Base-by-base conservation (phyloP, 2,888 invertebrate species). In the Meiosimyza decipiens region DNA sequence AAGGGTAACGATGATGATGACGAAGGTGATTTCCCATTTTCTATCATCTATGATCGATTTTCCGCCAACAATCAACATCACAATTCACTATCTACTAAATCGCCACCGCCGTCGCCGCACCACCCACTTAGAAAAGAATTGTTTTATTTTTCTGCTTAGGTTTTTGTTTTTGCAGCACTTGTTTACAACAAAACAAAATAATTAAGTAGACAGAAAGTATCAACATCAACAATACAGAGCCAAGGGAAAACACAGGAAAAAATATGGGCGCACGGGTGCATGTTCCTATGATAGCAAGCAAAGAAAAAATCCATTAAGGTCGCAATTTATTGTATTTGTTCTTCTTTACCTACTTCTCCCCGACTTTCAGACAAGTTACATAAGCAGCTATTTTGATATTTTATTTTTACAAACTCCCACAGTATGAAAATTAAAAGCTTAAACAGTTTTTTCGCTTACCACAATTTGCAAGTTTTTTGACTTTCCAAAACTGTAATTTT, bases 21-120 rank as follows among this genome's bases (percentile, higher is more conserved):
- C 28, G 22, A 15, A 5, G 28, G 22, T 55, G 18, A 22, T 18
- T 63, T 49, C 62, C 47, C 47, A 63, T 63, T 47, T 40, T 57
- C 18, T 49, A 63, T 63, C 63, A 63, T 40, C 47, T 63, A 49
- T 63, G 49, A 63, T 63, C 63, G 63, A 63, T 63, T 63, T 47
- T 49, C 18, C 63, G 63, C 63, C 63, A 15, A 63, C 63, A 40
- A 16, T 49, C 16, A 18, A 7, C 49, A 63, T 5, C 18, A 18
- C 55, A 47, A 40, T 11, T n/a, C 22, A 33, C n/a, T 49, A 49
- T 47, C 63, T 16, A 63, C 63, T 18, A 47, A 49, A 40, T 9
- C 9, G 9, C 40, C 40, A 9, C 40, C 40, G 40, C 40, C 40
- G 40, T 40, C 9, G 9, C 40, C 40, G 40, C 9, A 2, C 40